Evolutionary conservation across 2,888 invertebrate species (phyloP).

Genomic region (Dromius quadrimaculatus): DNA sequence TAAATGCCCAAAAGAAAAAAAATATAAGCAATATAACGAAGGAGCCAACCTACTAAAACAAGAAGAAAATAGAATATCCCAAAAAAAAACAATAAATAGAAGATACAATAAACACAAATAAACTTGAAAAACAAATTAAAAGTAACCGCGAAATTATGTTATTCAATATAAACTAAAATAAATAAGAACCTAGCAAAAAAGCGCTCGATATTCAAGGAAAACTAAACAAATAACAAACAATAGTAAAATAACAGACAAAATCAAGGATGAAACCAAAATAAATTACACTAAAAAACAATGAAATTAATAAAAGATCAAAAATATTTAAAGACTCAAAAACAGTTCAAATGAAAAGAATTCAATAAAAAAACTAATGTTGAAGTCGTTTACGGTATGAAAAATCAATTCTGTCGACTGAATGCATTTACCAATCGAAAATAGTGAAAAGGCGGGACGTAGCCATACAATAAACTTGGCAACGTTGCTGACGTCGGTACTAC

Average conservation of each 20-base stretch:
- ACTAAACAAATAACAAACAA: too few species aligned
- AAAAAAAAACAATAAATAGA: too few species aligned
- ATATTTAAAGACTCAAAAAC: constrained; percentile 64
- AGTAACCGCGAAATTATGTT: constrained; percentile 61
- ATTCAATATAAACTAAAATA: too few species aligned
- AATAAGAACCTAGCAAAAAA: too few species aligned
- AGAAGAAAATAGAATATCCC: too few species aligned
- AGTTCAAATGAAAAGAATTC: constrained; percentile 67
- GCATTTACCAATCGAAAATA: constrained; percentile 69
- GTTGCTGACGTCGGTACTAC: too few species aligned
- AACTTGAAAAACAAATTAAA: constrained; percentile 57
- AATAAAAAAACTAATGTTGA: constrained; percentile 64
- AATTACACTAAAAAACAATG: constrained; percentile 63
- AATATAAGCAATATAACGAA: too few species aligned
- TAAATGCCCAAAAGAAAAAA: too few species aligned
- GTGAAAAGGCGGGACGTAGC: constrained; percentile 72
- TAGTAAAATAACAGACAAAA: too few species aligned
- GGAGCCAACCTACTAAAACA: too few species aligned
- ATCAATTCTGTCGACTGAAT: constrained; percentile 67
- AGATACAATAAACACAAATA: too few species aligned
- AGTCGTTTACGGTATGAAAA: constrained; percentile 64
- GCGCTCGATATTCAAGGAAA: too few species aligned
- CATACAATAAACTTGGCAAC: constrained; percentile 69
- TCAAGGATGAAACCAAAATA: constrained; percentile 70
- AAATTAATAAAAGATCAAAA: constrained; percentile 62